Evolutionary conservation across 2,797 vertebrate genomes (phyloP).

Genomic region (Bradypodion pumilum): DNA sequence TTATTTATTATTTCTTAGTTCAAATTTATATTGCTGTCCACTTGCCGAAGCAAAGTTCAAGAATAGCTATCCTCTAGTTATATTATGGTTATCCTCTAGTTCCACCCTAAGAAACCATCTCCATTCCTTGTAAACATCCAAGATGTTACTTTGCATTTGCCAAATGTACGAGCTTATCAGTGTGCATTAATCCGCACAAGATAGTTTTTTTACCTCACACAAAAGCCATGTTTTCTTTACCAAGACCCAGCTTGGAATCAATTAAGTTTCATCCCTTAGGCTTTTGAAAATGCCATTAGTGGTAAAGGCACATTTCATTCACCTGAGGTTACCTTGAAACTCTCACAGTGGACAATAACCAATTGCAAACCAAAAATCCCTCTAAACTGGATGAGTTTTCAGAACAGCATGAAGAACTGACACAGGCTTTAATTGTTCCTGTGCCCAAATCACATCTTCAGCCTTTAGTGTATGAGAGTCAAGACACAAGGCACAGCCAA

Average conservation of each 20-base stretch:
- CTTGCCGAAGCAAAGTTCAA: no score
- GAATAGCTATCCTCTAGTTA: no score
- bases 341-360: slow-evolving; percentile 32
- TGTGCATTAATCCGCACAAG: slow-evolving; percentile 30
- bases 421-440: not conserved
- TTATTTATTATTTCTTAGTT: no score
- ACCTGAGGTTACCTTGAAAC: slow-evolving; percentile 39
- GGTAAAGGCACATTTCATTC: slow-evolving; percentile 32
- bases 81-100: no score
- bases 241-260: slow-evolving; percentile 40
- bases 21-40: no score
- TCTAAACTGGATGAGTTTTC: slow-evolving; percentile 9
- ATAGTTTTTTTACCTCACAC: not conserved
- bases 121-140: not conserved
- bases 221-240: slow-evolving; percentile 49
- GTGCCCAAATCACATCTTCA: not conserved
- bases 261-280: slow-evolving; percentile 42
- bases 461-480: no score
- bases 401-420: not conserved
- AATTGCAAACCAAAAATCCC: not conserved
- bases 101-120: not conserved
- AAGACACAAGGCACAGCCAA: no score
- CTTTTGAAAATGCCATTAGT: slow-evolving; percentile 24
- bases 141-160: not conserved
- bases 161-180: not conserved